Percentiles rank a stretch among this genome's conserved stretches.
Conservation (phyloP, 1,140 invertebrate species). For the Armadillidium nasatum region DNA sequence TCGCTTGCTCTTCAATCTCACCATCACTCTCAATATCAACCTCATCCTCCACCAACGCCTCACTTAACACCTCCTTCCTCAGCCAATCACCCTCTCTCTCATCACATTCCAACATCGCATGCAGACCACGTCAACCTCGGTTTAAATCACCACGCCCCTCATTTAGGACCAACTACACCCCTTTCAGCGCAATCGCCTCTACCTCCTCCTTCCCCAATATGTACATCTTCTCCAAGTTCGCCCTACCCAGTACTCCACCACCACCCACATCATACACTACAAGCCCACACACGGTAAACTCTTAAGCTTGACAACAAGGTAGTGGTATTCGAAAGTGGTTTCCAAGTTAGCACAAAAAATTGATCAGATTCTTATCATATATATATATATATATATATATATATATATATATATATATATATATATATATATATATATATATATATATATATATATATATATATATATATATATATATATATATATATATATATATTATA, state of each 20-base stretch:
- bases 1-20: constrained; percentile 49
- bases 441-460: constrained; percentile 6
- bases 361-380: not conserved
- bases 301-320: not conserved
- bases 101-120: constrained; percentile 34
- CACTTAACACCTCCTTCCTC: constrained; percentile 39
- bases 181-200: constrained; percentile 52
- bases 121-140: constrained; percentile 45
- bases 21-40: constrained; percentile 43
- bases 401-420: constrained; percentile 8
- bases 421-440: constrained; percentile 1
- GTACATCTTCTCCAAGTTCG: constrained; percentile 38
- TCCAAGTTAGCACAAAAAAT: not conserved
- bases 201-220: constrained; percentile 46
- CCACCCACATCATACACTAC: constrained; percentile 42
- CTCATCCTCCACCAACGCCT: constrained; percentile 41
- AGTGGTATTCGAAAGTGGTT: not conserved
- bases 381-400: not conserved
- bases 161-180: constrained; percentile 44
- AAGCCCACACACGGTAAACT: constrained; percentile 39
- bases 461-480: constrained; percentile 8
- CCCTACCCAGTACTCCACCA: constrained; percentile 37
- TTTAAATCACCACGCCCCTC: constrained; percentile 42
- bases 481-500: constrained; percentile 2
- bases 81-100: constrained; percentile 36